phyloP scores from a whole-genome alignment of 2,888 invertebrate genomes.

The Phymatocera aterrima region DNA sequence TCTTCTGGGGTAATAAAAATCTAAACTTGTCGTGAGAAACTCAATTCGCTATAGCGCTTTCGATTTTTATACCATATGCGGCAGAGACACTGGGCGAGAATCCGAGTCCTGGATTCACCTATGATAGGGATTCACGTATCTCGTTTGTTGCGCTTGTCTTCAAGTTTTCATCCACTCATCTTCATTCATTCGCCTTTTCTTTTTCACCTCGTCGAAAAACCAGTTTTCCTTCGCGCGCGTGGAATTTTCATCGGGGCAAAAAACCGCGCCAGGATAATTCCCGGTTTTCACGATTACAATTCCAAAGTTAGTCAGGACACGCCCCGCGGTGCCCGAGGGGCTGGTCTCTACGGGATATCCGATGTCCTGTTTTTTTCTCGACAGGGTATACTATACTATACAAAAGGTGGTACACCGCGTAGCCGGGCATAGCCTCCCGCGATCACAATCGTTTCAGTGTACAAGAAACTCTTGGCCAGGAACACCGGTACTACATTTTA shows the following conservation, averaged over 20 bases:
- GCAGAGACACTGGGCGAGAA: not conserved
- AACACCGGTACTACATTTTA: constrained; percentile 52
- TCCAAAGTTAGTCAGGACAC: constrained; percentile 6
- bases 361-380: not conserved
- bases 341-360: constrained; percentile 22
- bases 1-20: constrained; percentile 29
- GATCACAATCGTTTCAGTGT: constrained; percentile 56
- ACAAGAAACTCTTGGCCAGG: constrained; percentile 55
- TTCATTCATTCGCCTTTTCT: not conserved
- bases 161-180: no score
- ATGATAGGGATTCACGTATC: not conserved
- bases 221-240: no score
- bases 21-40: constrained; percentile 45
- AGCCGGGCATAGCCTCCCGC: constrained; percentile 47
- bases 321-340: constrained; percentile 16
- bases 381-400: not conserved
- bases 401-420: constrained; percentile 25
- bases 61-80: no score
- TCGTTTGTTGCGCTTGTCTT: no score
- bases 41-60: constrained; percentile 23
- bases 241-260: no score
- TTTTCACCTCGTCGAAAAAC: no score
- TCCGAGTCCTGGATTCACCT: not conserved
- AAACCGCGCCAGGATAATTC: no score
- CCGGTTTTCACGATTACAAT: no score